A percentile compares a stretch with the other conserved stretches of the same genome.
Evolutionary conservation across 2,797 vertebrate species (phyloP).

Genomic region (Mormyrus proboscirostris): DNA sequence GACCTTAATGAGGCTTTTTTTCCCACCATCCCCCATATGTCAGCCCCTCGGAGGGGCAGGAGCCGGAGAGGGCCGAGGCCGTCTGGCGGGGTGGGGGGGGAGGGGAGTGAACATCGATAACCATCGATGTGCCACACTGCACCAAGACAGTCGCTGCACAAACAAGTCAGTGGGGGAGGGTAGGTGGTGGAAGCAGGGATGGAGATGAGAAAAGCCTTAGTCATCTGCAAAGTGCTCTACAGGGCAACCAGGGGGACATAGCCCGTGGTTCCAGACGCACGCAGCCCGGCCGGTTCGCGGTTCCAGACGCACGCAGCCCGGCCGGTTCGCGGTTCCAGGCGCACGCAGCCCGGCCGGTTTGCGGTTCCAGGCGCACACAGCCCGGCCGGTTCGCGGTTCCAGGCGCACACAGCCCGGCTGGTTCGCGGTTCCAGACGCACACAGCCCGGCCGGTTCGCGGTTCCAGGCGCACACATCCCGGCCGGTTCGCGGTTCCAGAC

Average conservation of each 20-base stretch:
- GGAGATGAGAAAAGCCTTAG: slow-evolving; percentile 8
- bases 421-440: not conserved
- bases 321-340: not conserved
- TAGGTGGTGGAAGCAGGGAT: not conserved
- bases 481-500: not conserved
- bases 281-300: not conserved
- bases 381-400: not conserved
- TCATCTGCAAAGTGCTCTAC: not conserved
- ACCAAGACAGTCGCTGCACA: slow-evolving; percentile 36
- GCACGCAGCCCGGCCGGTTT: too few species aligned
- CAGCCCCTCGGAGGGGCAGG: not conserved
- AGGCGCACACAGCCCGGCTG: not conserved
- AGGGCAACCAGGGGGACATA: not conserved
- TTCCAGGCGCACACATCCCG: not conserved
- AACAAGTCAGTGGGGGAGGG: slow-evolving; percentile 8
- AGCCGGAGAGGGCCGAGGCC: not conserved
- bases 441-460: not conserved
- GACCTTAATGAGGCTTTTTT: not conserved
- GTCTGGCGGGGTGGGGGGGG: not conserved
- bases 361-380: not conserved
- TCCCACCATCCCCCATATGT: not conserved
- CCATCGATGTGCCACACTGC: slow-evolving; percentile 40
- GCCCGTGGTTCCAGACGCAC: not conserved
- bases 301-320: not conserved
- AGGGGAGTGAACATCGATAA: slow-evolving; percentile 35